A percentile compares a stretch with the other conserved stretches of the same genome.
phyloP scores from a whole-genome alignment of 1,140 invertebrate species.

The Drosophila rufa region DNA sequence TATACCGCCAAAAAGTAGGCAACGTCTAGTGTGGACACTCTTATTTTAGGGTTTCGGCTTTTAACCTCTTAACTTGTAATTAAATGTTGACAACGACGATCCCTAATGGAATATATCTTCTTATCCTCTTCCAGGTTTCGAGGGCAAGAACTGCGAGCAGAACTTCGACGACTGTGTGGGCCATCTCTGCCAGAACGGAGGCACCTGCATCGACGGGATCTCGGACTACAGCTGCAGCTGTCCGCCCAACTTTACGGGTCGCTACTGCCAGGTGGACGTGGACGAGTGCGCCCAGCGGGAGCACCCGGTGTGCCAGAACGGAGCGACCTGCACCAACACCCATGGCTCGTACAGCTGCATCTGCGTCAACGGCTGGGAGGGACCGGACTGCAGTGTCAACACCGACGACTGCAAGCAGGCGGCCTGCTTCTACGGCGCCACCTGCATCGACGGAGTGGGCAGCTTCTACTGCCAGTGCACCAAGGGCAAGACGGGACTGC shows the following conservation, averaged over 20 bases:
- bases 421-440: constrained; percentile 98
- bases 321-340: constrained; percentile 97
- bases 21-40: not conserved
- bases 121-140: constrained; percentile 89
- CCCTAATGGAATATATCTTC: no score
- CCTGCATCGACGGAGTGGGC: constrained; percentile 97
- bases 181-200: constrained; percentile 95
- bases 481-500: constrained; percentile 95
- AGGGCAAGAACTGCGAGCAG: constrained; percentile 94
- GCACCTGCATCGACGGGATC: constrained; percentile 94
- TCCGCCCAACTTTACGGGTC: constrained; percentile 94
- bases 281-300: constrained; percentile 91
- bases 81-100: not conserved
- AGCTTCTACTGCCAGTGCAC: constrained; percentile 98
- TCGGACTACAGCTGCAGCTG: constrained; percentile 95
- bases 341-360: constrained; percentile 96
- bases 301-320: constrained; percentile 96
- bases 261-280: constrained; percentile 92
- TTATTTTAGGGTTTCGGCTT: not conserved
- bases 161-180: constrained; percentile 96
- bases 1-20: not conserved
- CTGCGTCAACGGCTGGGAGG: constrained; percentile 98
- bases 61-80: not conserved
- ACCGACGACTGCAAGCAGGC: constrained; percentile 97
- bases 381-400: constrained; percentile 95